These are phyloP conservation scores for Aporophyla lueneburgensis DNA, from an alignment of 2,888 invertebrate genomes.

Conservation along the genomic window DNA sequence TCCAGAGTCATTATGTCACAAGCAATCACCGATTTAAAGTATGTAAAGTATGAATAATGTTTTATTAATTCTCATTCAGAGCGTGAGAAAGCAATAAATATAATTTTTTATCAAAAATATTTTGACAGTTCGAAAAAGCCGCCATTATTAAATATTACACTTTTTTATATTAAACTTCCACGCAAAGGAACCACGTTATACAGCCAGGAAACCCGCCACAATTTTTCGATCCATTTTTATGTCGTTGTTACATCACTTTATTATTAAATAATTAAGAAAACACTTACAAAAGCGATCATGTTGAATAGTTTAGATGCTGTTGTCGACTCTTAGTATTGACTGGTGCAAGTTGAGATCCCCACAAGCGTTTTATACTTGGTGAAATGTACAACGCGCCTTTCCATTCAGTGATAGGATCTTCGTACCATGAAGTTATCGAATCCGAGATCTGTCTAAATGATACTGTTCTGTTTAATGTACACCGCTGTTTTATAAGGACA, in stretches of 20 bases:
- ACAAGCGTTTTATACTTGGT: constrained; percentile 88
- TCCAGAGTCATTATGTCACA: constrained; percentile 51
- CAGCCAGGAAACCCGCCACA: constrained; percentile 47
- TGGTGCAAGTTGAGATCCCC: constrained; percentile 82
- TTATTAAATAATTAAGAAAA: constrained; percentile 50
- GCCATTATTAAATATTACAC: constrained; percentile 30
- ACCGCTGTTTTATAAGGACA: constrained; percentile 55
- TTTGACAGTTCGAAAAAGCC: constrained; percentile 1
- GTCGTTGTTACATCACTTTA: constrained; percentile 44
- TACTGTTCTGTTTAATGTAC: constrained; percentile 40
- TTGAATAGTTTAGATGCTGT: constrained; percentile 82
- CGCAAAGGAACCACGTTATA: constrained; percentile 44
- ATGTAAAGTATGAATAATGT: constrained; percentile 49
- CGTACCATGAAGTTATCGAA: constrained; percentile 67
- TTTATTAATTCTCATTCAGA: constrained; percentile 49
- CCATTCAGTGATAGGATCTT: constrained; percentile 87
- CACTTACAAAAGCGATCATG: constrained; percentile 90
- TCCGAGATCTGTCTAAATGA: constrained; percentile 13
- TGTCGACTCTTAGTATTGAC: constrained; percentile 84
- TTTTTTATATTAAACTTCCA: constrained; percentile 27
- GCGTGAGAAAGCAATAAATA: constrained; percentile 58
- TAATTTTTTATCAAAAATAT: constrained; percentile 11
- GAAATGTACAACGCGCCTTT: constrained; percentile 87
- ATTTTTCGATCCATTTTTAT: constrained; percentile 16
- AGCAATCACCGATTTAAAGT: constrained; percentile 42